Evolutionary conservation across 2,888 invertebrate genomes (phyloP).

Genomic region (Vandiemenella viatica): DNA sequence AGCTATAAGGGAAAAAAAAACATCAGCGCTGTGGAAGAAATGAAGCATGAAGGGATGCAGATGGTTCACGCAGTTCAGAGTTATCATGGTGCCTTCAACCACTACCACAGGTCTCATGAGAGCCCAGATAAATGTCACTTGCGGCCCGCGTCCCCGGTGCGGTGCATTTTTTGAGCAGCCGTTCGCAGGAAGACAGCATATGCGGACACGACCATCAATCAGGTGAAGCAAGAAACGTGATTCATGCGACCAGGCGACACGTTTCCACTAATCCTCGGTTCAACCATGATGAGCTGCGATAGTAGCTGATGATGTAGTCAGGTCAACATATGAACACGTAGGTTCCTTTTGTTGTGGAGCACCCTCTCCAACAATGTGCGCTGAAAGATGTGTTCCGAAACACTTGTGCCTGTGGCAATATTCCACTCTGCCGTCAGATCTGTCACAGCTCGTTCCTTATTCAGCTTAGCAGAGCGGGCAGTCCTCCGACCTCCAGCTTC

Average conservation of each 20-base stretch:
- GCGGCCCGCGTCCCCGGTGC: no score
- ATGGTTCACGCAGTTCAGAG: no score
- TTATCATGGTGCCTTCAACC: no score
- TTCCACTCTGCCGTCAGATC: not conserved
- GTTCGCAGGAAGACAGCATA: not conserved
- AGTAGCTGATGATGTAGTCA: not conserved
- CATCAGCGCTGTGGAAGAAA: no score
- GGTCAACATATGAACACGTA: not conserved
- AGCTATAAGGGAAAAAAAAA: no score
- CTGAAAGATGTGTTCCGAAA: no score
- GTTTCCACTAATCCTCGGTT: not conserved
- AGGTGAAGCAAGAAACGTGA: not conserved
- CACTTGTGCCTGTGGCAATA: not conserved
- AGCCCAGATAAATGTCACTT: no score
- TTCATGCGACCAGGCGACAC: not conserved
- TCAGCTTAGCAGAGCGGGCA: not conserved
- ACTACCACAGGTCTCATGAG: no score
- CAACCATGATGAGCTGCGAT: not conserved
- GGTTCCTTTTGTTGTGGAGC: not conserved
- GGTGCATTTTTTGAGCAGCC: no score
- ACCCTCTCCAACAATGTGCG: not conserved
- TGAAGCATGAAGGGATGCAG: no score
- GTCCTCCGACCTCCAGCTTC: not conserved
- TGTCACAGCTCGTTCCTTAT: not conserved
- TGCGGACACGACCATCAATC: not conserved